Conservation (phyloP, 1,140 invertebrate genomes). For the Melitaea cinxia region DNA sequence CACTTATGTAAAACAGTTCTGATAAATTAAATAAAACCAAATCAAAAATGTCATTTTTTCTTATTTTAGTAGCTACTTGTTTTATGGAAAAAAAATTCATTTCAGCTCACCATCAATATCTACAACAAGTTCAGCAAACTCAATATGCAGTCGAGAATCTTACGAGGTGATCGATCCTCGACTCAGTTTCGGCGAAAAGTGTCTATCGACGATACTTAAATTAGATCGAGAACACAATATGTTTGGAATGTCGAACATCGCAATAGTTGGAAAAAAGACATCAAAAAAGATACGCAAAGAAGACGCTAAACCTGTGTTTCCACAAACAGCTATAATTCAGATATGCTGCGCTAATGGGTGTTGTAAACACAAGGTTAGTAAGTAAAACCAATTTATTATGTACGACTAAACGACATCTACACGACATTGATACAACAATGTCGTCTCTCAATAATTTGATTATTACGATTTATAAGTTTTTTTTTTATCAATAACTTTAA, state of each 20-base stretch:
- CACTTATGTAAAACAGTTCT: too few relatives aligned
- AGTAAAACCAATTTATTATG: neutral
- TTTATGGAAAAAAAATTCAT: conserved; percentile 12
- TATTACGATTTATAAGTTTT: too few relatives aligned
- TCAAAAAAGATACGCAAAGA: conserved; percentile 53
- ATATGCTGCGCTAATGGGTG: conserved; percentile 56
- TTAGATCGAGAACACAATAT: conserved; percentile 69
- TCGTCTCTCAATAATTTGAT: too few relatives aligned
- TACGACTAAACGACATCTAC: too few relatives aligned
- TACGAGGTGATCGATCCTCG: conserved; percentile 35
- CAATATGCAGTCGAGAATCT: conserved; percentile 49
- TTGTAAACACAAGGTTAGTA: conserved; percentile 55
- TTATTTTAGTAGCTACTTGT: too few relatives aligned
- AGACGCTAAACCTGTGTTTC: conserved; percentile 59
- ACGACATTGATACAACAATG: too few relatives aligned
- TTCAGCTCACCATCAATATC: conserved; percentile 61
- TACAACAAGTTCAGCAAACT: conserved; percentile 42
- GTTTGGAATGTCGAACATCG: conserved; percentile 68
- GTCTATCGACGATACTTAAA: conserved; percentile 63
- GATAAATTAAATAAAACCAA: too few relatives aligned
- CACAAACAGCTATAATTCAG: conserved; percentile 66
- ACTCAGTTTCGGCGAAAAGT: conserved; percentile 55
- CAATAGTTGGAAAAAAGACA: conserved; percentile 51
- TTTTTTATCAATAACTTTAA: too few relatives aligned
- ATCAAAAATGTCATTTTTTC: too few relatives aligned